These are phyloP conservation scores for Serranochromis macrocephalus DNA, from an alignment of 2,113 vertebrate genomes.

Conservation along the genomic window DNA sequence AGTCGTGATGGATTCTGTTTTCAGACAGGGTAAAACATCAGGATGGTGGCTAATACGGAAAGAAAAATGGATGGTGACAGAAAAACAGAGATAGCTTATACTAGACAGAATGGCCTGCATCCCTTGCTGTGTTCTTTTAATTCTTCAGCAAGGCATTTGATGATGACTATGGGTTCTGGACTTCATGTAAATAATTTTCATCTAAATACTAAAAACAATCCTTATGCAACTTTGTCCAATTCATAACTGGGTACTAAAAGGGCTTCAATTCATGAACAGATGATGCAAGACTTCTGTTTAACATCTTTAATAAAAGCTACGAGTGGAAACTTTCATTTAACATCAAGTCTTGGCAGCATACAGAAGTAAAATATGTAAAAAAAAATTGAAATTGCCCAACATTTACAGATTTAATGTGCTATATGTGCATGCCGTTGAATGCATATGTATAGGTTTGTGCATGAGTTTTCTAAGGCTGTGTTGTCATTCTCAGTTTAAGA, in stretches of 20 bases:
- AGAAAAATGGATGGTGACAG: background rate
- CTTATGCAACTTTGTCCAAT: background rate
- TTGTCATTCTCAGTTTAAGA: conserved; percentile 36
- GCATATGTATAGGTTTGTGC: background rate
- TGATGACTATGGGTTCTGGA: background rate
- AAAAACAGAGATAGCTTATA: background rate
- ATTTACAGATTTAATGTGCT: background rate
- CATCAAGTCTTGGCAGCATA: background rate
- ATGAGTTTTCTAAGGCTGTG: conserved; percentile 18
- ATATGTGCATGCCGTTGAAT: background rate
- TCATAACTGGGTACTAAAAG: background rate
- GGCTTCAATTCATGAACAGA: background rate
- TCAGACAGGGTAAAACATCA: background rate
- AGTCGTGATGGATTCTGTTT: background rate
- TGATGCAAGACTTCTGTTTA: background rate
- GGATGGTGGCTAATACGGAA: background rate
- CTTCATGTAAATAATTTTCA: background rate
- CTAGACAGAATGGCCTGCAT: background rate
- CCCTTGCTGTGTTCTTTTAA: background rate
- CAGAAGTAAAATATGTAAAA: background rate
- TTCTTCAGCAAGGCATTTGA: background rate
- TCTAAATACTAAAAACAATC: background rate
- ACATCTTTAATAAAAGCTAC: background rate
- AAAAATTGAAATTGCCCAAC: background rate
- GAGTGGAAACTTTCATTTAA: background rate